phyloP scores from a whole-genome alignment of 2,113 vertebrate species.

The Rhipidura dahli region DNA sequence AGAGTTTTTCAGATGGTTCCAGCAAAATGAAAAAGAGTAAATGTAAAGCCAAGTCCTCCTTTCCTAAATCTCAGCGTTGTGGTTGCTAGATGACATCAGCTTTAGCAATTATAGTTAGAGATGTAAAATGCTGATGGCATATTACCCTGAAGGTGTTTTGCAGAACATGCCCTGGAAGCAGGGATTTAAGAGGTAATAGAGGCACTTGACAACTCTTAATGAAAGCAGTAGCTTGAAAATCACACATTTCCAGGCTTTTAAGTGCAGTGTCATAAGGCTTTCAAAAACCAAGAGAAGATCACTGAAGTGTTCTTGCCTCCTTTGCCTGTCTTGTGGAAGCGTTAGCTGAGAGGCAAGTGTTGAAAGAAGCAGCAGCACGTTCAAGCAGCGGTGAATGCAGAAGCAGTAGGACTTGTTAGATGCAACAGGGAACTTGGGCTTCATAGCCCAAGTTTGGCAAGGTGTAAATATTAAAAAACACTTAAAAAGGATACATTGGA shows the following conservation, averaged over 20 bases:
- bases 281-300: not conserved
- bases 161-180: not conserved
- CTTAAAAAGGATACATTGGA: not conserved
- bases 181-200: not conserved
- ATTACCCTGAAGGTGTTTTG: not conserved
- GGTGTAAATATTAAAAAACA: not conserved
- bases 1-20: not conserved
- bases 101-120: not conserved
- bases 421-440: not conserved
- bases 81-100: not conserved
- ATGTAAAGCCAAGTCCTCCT: not conserved
- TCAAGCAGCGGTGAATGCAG: not conserved
- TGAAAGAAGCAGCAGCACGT: not conserved
- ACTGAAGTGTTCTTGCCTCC: not conserved
- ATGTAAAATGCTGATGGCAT: not conserved
- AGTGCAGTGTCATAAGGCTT: not conserved
- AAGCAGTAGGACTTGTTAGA: not conserved
- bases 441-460: not conserved
- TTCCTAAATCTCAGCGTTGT: not conserved
- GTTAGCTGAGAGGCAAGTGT: not conserved
- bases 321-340: not conserved
- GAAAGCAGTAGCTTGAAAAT: slow-evolving; percentile 1
- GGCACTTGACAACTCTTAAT: not conserved
- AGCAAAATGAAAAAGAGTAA: not conserved
- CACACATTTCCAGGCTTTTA: not conserved